Evolutionary conservation across 2,797 vertebrate species (phyloP), one percentile per base, ranked within the genome.

Genomic region (Phrynocephalus forsythii): DNA sequence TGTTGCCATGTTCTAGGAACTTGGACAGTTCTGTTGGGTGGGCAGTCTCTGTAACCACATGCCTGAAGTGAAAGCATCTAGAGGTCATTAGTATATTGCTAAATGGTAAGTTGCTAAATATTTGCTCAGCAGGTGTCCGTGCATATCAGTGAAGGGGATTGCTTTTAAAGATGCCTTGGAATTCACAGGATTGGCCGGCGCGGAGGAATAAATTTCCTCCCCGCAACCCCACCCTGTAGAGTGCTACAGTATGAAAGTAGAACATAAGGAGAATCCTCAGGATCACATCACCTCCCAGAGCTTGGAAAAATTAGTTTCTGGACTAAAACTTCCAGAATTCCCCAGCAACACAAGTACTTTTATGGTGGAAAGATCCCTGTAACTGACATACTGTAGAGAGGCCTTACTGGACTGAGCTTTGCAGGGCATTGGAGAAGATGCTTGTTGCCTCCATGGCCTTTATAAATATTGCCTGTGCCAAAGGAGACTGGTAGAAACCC

Each of bases 41-140:
- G 30, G 66, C 13, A 22, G 11, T 56, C 48, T 63, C 78, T 2
- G n/a, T 80, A 44, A 60, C 33, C 9, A 8, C 60, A 63, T 6
- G 80, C 16, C 52, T 72, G 60, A 72, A 44, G 50, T 60, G 50
- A 71, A 80, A 80, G 28, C 52, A 86, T 79, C 75, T 86, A 79
- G 48, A 71, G 76, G 75, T 76, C 67, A 79, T 56, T 44, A 72
- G 78, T 72, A 30, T 72, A n/a, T 63, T 80, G 77, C 78, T 86
- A 60, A 73, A 72, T 73, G 60, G 76, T 56, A 28, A 9, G 50
- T 38, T 80, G 78, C 85, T 72, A 86, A 80, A 86, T 86, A 80
- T 71, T 68, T 80, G 22, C 78, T 68, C 85, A 86, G 85, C 85
- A 86, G 85, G 84, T 63, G 85, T 72, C 78, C 72, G 33, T 26